Evolutionary conservation across 2,888 invertebrate genomes (phyloP), one percentile per base, ranked within the genome.

Genomic region (Strigamia maritima): DNA sequence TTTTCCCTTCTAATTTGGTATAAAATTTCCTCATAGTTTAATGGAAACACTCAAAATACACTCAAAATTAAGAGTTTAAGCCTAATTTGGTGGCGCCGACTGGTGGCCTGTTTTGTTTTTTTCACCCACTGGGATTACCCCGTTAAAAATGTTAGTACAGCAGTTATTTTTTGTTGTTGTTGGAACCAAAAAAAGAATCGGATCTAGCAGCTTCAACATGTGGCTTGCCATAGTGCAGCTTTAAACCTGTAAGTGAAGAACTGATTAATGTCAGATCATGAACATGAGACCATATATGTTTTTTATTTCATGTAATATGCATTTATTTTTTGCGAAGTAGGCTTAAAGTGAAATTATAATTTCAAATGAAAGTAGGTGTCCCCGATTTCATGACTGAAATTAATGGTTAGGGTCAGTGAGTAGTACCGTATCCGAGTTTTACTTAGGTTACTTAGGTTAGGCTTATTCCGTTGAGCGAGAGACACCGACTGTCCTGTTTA

Each of bases 321-420:
- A 24, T 60, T 19, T 24, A 60, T 60, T 24, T 19, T 60, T 14
- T 10, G n/a, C 7, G 24, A 60, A 60, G 7, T 60, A 60, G 60
- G 60, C 60, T 24, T 24, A 24, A 44, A 60, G 60, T 60, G 60
- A 60, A 35, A 60, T 60, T 60, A 60, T 19, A 60, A 60, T 14
- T 44, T 44, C 44, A 44, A 44, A 60, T 22, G 60, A 60, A 60
- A 60, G 60, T 60, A 60, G 60, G 60, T 60, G 60, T 60, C 24
- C 60, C 22, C 22, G 24, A 60, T 60, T 60, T 60, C 60, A 60
- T 22, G 24, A 60, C 24, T 19, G 22, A 60, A 60, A 60, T 60
- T 24, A 24, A 60, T 60, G 60, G 60, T 24, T 24, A 60, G 24
- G 60, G 60, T 60, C 60, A 60, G 24, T 60, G 60, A 60, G 60